phyloP scores from a whole-genome alignment of 1,140 invertebrate species.

The Hyles euphorbiae region DNA sequence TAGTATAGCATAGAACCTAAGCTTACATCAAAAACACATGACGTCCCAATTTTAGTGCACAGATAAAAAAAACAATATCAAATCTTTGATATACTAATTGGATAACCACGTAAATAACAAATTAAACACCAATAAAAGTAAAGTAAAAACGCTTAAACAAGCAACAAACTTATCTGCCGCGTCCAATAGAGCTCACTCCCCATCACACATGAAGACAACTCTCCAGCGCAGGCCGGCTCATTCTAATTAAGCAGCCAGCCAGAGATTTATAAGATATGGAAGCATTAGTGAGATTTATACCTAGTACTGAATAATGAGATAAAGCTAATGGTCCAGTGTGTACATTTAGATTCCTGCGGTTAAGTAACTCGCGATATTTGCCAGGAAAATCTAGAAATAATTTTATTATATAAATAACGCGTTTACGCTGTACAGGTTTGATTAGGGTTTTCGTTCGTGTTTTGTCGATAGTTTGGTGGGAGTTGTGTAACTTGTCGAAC shows the following conservation, averaged over 20 bases:
- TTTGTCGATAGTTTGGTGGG: not conserved
- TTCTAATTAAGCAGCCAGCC: conserved; percentile 65
- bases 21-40: too few species aligned
- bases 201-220: conserved; percentile 1
- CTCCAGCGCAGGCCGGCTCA: conserved; percentile 24
- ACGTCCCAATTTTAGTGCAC: too few species aligned
- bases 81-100: too few species aligned
- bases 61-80: too few species aligned
- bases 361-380: conserved; percentile 11
- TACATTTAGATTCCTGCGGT: conserved; percentile 28
- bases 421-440: too few species aligned
- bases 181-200: not conserved
- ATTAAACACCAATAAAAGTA: too few species aligned
- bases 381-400: conserved; percentile 13
- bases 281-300: conserved; percentile 67
- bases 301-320: conserved; percentile 59
- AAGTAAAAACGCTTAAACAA: too few species aligned
- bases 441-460: too few species aligned
- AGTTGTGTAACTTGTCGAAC: too few species aligned
- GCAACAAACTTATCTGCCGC: not conserved
- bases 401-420: not conserved
- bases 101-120: too few species aligned
- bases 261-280: conserved; percentile 68
- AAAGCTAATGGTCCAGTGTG: conserved; percentile 46
- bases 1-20: too few species aligned